Percentiles rank a stretch among this genome's conserved stretches.
phyloP scores from a whole-genome alignment of 1,140 invertebrate genomes.

The Macrostomum lignano region DNA sequence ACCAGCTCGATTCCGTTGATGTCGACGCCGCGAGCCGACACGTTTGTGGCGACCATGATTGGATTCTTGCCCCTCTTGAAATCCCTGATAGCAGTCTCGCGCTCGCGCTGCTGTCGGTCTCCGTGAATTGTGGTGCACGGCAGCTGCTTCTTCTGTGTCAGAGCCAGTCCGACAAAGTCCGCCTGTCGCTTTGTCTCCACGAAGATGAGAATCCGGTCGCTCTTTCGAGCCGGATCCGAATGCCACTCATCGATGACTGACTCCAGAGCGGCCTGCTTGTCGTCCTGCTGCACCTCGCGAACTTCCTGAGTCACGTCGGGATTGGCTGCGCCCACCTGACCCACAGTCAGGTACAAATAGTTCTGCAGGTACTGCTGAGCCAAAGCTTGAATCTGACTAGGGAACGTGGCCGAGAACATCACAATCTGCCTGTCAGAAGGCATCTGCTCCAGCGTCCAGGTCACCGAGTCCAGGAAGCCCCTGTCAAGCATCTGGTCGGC shows the following conservation, averaged over 20 bases:
- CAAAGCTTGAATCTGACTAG: slow-evolving; percentile 45
- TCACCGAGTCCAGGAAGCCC: slow-evolving; percentile 32
- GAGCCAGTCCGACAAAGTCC: slow-evolving; percentile 39
- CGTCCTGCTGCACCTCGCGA: slow-evolving; percentile 35
- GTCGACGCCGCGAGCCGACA: slow-evolving; percentile 54
- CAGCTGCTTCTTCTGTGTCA: slow-evolving; percentile 8
- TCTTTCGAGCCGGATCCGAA: slow-evolving; percentile 11
- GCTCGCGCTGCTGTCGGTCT: slow-evolving; percentile 53
- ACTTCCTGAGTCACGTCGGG: slow-evolving; percentile 58
- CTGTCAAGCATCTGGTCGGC: slow-evolving; percentile 96
- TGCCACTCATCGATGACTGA: background rate
- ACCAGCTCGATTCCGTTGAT: slow-evolving; percentile 54
- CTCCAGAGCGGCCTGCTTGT: slow-evolving; percentile 33
- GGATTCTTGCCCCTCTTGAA: slow-evolving; percentile 35
- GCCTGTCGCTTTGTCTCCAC: slow-evolving; percentile 58
- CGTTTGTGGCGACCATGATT: slow-evolving; percentile 66
- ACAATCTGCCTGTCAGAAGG: slow-evolving; percentile 40
- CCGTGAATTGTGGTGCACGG: slow-evolving; percentile 12
- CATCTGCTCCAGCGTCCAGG: slow-evolving; percentile 5
- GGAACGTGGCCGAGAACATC: slow-evolving; percentile 77
- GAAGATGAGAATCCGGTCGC: slow-evolving; percentile 47
- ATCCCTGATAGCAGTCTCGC: slow-evolving; percentile 53
- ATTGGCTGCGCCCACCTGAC: slow-evolving; percentile 60
- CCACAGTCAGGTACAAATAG: slow-evolving; percentile 55
- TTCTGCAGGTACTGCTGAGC: slow-evolving; percentile 41